phyloP scores from a whole-genome alignment of 2,113 vertebrate species.

The Actenoides lindsayi region DNA sequence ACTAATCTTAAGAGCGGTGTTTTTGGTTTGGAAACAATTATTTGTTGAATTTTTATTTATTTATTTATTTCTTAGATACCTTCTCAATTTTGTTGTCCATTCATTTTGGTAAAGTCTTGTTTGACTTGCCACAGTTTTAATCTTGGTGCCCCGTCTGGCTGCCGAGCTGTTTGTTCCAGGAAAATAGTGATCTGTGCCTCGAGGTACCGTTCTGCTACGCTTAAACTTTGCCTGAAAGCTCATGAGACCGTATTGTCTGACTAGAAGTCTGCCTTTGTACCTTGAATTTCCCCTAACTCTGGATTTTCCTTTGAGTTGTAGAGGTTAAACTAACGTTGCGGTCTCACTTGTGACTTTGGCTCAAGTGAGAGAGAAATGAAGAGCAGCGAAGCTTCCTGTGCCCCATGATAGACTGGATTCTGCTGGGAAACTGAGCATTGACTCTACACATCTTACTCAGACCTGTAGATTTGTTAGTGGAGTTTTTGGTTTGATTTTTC shows the following conservation, averaged over 20 bases:
- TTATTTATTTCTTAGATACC: not conserved
- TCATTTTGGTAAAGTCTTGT: not conserved
- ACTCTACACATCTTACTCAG: not conserved
- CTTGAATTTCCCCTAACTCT: not conserved
- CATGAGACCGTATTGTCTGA: not conserved
- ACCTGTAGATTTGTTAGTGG: not conserved
- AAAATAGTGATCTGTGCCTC: not conserved
- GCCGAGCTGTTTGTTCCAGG: not conserved
- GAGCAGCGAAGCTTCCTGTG: not conserved
- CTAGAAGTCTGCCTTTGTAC: not conserved
- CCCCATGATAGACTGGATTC: not conserved
- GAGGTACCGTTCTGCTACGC: not conserved
- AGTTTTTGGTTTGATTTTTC: not conserved
- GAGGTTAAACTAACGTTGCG: not conserved
- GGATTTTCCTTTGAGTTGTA: not conserved
- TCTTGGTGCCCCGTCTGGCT: not conserved
- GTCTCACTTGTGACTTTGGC: not conserved
- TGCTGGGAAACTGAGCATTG: not conserved
- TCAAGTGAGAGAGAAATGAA: not conserved
- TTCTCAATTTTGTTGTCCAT: not conserved
- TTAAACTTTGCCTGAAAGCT: conserved; percentile 29
- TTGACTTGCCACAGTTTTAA: not conserved
- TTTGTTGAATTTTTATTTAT: not conserved
- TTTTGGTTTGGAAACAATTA: not conserved
- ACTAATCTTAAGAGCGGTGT: not conserved